These are phyloP conservation scores for Meteorus sp. DNA, from an alignment of 1,140 invertebrate genomes.

Conservation along the genomic window DNA sequence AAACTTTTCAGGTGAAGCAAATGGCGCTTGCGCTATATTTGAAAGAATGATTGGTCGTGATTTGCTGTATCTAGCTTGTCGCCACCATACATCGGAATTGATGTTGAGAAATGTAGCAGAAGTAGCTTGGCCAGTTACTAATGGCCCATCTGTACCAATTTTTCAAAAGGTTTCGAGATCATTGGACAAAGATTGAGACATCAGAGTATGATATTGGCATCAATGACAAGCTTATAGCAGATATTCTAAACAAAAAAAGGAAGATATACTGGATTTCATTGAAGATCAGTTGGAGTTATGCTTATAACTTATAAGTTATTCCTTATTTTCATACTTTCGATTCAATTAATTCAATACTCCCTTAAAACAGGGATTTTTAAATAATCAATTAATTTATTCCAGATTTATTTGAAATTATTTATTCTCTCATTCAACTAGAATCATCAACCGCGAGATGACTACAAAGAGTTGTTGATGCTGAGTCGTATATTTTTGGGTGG, in stretches of 20 bases:
- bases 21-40: slow-evolving; percentile 36
- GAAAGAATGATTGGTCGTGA: slow-evolving; percentile 37
- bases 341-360: too few relatives aligned
- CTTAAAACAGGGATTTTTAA: too few relatives aligned
- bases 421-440: not conserved
- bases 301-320: not conserved
- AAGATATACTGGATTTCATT: not conserved
- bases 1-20: too few relatives aligned
- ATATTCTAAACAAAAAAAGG: not conserved
- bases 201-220: not conserved
- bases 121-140: not conserved
- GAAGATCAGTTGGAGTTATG: not conserved
- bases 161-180: slow-evolving; percentile 39
- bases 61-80: slow-evolving; percentile 39
- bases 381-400: not conserved
- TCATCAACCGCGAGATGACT: slow-evolving; percentile 1
- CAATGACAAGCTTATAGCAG: not conserved
- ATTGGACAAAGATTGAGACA: slow-evolving; percentile 17
- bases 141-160: slow-evolving; percentile 27
- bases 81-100: slow-evolving; percentile 43
- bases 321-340: too few relatives aligned
- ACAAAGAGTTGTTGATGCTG: slow-evolving; percentile 1
- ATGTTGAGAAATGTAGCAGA: slow-evolving; percentile 29
- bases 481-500: slow-evolving; percentile 4
- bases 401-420: not conserved